Evolutionary conservation across 2,113 vertebrate genomes (phyloP).

Genomic region (Larimichthys crocea): DNA sequence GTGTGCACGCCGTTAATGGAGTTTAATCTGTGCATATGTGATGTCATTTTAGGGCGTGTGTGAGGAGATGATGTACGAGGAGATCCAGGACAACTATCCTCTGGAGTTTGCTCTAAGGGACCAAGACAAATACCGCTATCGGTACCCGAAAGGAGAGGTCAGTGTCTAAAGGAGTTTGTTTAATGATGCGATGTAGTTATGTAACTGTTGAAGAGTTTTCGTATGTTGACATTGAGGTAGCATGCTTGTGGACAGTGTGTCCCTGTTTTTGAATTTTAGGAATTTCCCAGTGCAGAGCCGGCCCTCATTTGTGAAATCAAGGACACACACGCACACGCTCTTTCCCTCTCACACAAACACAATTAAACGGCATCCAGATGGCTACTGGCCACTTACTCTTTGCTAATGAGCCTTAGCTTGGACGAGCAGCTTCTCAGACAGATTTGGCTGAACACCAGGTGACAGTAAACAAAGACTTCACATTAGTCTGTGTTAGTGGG

Average conservation of each 20-base stretch:
- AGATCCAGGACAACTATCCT: constrained; percentile 93
- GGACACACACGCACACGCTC: neutral
- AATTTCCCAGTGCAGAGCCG: neutral
- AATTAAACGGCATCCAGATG: constrained; percentile 35
- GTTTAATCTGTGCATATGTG: constrained; percentile 54
- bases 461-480: constrained; percentile 51
- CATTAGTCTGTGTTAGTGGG: neutral
- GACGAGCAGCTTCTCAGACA: constrained; percentile 36
- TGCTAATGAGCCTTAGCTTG: constrained; percentile 53
- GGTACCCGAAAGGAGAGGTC: constrained; percentile 99
- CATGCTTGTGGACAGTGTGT: neutral
- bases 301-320: neutral
- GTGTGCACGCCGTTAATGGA: neutral
- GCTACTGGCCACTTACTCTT: constrained; percentile 40
- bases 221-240: neutral
- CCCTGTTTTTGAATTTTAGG: constrained; percentile 10
- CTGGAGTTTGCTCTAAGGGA: constrained; percentile 97
- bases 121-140: constrained; percentile 99
- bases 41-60: constrained; percentile 89
- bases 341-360: neutral
- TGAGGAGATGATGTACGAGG: constrained; percentile 98
- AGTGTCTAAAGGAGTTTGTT: constrained; percentile 38
- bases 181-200: neutral
- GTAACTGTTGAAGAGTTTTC: neutral
- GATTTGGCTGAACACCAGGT: constrained; percentile 33